A percentile compares a stretch with the other conserved stretches of the same genome.
phyloP scores from a whole-genome alignment of 2,888 invertebrate genomes.

The Drosophila parthenogenetica region DNA sequence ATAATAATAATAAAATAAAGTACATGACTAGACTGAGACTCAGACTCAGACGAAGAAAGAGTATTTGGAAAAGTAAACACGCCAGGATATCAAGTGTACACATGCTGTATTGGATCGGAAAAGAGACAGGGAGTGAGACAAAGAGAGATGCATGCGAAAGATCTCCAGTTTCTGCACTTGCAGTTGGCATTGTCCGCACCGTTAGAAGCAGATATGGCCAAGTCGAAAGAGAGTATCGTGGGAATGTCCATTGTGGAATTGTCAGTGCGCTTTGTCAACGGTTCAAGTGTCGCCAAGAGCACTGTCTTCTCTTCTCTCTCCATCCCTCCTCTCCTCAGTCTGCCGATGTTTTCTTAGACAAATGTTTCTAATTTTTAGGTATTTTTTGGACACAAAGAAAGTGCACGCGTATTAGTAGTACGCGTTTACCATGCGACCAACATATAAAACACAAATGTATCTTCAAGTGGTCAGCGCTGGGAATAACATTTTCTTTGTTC shows the following conservation, averaged over 20 bases:
- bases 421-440: slow-evolving; percentile 78
- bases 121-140: slow-evolving; percentile 24
- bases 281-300: slow-evolving; percentile 75
- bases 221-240: slow-evolving; percentile 77
- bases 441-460: slow-evolving; percentile 10
- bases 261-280: slow-evolving; percentile 67
- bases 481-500: slow-evolving; percentile 57
- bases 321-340: slow-evolving; percentile 17
- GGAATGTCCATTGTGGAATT: slow-evolving; percentile 76
- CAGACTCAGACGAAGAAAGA: slow-evolving; percentile 57
- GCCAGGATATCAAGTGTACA: slow-evolving; percentile 81
- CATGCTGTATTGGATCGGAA: slow-evolving; percentile 46
- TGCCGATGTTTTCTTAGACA: slow-evolving; percentile 68
- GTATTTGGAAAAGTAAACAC: slow-evolving; percentile 76
- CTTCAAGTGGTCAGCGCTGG: slow-evolving; percentile 76
- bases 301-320: slow-evolving; percentile 15
- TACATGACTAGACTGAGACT: slow-evolving; percentile 26
- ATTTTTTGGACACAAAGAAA: slow-evolving; percentile 66
- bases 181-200: slow-evolving; percentile 56
- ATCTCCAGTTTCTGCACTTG: slow-evolving; percentile 81
- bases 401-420: slow-evolving; percentile 56
- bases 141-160: slow-evolving; percentile 56
- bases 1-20: slow-evolving; percentile 65
- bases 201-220: slow-evolving; percentile 41
- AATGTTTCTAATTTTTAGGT: slow-evolving; percentile 69